Percentiles rank a stretch among this genome's conserved stretches.
Conservation (phyloP, 2,113 vertebrate species). For the Calidris pygmaea region DNA sequence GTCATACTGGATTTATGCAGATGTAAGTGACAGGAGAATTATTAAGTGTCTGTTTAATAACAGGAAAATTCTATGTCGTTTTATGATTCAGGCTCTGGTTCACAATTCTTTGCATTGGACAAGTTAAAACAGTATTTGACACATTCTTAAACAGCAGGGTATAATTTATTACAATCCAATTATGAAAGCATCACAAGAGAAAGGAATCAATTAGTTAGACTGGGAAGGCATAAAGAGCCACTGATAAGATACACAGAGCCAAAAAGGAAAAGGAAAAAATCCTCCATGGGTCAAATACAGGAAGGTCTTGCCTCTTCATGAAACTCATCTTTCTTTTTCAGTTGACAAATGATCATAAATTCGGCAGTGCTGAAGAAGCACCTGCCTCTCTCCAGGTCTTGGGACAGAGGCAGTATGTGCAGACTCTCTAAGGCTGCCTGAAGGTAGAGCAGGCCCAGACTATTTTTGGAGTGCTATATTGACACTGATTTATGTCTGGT, state of each 20-base stretch:
- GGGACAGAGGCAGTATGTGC: neutral
- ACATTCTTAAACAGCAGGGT: conserved; percentile 15
- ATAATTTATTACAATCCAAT: conserved; percentile 32
- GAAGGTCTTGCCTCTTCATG: conserved; percentile 1
- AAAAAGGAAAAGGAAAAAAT: conserved; percentile 1
- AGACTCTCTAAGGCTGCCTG: neutral
- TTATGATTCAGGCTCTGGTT: neutral
- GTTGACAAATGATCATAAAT: conserved; percentile 12
- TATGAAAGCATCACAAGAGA: neutral
- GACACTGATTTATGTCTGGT: conserved; percentile 39
- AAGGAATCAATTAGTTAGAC: conserved; percentile 36
- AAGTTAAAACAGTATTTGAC: conserved; percentile 55
- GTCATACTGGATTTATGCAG: conserved; percentile 20
- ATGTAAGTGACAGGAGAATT: conserved; percentile 24
- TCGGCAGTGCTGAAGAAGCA: neutral
- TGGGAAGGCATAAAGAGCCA: neutral
- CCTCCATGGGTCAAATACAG: neutral
- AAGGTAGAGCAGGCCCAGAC: conserved; percentile 15
- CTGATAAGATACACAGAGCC: neutral
- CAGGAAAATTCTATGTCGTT: neutral
- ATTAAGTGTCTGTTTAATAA: conserved; percentile 15
- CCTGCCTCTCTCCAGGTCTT: neutral
- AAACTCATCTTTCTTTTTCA: conserved; percentile 6
- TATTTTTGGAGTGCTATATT: neutral
- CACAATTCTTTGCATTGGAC: neutral